Base-by-base conservation (phyloP, 2,797 vertebrate species). In the Molossus molossus region DNA sequence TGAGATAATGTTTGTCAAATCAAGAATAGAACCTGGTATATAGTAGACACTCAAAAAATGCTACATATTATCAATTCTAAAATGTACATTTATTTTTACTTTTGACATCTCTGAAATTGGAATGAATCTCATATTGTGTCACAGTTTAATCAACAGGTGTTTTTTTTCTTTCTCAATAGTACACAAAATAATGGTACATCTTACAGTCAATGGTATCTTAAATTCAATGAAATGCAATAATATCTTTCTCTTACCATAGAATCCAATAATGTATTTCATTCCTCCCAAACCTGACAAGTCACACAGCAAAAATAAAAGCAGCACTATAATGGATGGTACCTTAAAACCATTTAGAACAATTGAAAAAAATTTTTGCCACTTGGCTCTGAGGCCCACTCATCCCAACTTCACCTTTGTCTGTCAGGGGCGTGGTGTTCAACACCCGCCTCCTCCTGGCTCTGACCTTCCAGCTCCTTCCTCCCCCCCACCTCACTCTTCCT, bases 1-100 rank as follows among this genome's bases (percentile, higher is more conserved):
- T 88, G 69, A 96, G 81, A 70, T n/a, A 83, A 75, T 81, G 10
- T 88, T 86, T 95, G 10, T 90, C 55, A 87, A 58, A 89, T 85
- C 27, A 60, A 73, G 17, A 90, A 83, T 13, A 75, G 37, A 70
- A 40, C 33, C 37, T 60, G 50, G 5, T 69, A 67, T 23, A 82
- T 33, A 65, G 25, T 10, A 58, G 53, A 5, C 12, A 60, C 12
- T 60, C 40, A 90, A 90, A 40, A 73, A 82, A 69, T 33, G 72
- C 27, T 5, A 40, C 27, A 53, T 25, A 73, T 23, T 48, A 40
- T 14, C 55, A 12, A 64, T 85, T 67, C 40, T 77, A 85, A 96
- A 73, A 60, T 77, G 45, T 6, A 45, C 45, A 37, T 85, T 85
- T 77, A 57, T 77, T 94, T 85, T 93, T 25, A 69, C 60, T 81